Conservation (phyloP, 2,113 vertebrate genomes). For the Ophiodon elongatus region DNA sequence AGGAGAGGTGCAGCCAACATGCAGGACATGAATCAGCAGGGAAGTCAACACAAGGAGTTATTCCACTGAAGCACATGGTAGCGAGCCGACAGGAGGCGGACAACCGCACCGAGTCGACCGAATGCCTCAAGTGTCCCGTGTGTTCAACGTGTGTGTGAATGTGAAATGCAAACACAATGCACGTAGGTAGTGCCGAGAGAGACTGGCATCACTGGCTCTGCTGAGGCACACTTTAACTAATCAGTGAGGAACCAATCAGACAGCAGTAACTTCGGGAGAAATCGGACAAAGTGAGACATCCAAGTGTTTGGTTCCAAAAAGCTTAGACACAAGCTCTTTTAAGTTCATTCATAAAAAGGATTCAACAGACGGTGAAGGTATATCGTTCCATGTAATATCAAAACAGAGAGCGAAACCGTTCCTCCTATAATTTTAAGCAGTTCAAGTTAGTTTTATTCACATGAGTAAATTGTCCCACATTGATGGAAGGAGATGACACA, state of each 20-base stretch:
- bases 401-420: not conserved
- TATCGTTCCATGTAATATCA: not conserved
- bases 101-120: not conserved
- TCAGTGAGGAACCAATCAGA: not conserved
- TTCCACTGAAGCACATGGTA: constrained; percentile 15
- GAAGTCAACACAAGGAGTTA: constrained; percentile 14
- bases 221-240: not conserved
- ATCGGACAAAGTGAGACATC: not conserved
- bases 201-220: not conserved
- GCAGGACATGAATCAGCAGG: constrained; percentile 47
- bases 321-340: not conserved
- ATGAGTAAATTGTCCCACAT: not conserved
- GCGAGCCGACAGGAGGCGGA: not conserved
- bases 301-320: not conserved
- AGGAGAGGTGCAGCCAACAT: constrained; percentile 41
- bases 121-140: not conserved
- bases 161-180: not conserved
- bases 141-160: not conserved
- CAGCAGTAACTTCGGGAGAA: not conserved
- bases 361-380: not conserved
- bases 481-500: not conserved
- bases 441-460: not conserved
- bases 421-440: not conserved
- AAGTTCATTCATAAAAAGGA: not conserved
- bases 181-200: not conserved